Evolutionary conservation across 2,113 vertebrate species (phyloP).

Genomic region (Bufo gargarizans): DNA sequence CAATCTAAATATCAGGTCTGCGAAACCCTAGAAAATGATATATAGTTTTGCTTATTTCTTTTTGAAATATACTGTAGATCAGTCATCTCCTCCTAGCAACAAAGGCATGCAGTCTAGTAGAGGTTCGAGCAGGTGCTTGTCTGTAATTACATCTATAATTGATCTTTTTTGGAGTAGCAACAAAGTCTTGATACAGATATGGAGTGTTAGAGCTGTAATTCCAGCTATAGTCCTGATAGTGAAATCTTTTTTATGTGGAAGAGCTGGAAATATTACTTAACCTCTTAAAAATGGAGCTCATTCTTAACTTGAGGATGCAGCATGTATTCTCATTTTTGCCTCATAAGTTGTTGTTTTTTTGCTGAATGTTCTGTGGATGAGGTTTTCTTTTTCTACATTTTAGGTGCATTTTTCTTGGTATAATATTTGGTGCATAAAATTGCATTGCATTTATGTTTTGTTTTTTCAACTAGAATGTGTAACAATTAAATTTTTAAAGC

Average conservation of each 20-base stretch:
- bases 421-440: too few species aligned
- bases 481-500: too few species aligned
- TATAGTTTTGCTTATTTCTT: background rate
- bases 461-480: too few species aligned
- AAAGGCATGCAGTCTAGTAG: background rate
- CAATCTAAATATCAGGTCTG: background rate
- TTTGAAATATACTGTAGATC: background rate
- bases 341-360: background rate
- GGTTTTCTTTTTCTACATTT: too few species aligned
- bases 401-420: too few species aligned
- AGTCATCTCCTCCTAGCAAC: background rate
- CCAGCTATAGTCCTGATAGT: background rate
- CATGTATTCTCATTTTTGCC: background rate
- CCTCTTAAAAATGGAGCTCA: background rate
- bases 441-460: too few species aligned
- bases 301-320: background rate
- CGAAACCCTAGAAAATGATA: background rate
- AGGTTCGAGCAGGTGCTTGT: slow-evolving; percentile 18
- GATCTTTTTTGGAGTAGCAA: slow-evolving; percentile 13
- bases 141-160: slow-evolving; percentile 52
- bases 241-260: background rate
- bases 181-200: slow-evolving; percentile 7
- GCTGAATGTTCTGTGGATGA: too few species aligned
- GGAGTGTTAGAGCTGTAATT: slow-evolving; percentile 12
- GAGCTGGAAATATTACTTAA: background rate